Base-by-base conservation (phyloP, 2,888 invertebrate genomes). In the Meloe dianella region DNA sequence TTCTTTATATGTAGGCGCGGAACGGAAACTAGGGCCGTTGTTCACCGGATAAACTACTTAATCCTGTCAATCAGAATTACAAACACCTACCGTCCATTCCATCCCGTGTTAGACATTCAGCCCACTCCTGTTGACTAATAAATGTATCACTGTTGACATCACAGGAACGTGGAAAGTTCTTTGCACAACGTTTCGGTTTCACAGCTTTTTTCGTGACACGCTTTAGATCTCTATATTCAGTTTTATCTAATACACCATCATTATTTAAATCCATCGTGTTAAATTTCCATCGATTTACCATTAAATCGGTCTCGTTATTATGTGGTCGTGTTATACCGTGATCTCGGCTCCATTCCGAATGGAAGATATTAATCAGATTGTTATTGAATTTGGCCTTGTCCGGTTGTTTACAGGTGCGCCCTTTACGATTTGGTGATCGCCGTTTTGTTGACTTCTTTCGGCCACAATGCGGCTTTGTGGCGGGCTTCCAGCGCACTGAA, bases 281-380 rank as follows among this genome's bases (percentile, higher is more conserved):
- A 82, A 97, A 98, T 84, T 97, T 97, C 97, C 97, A 98, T 72
- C 92, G 91, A 14, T 95, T 86, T 0, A 95, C 92, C 14, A 82
- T 78, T 20, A 85, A 82, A 29, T 89, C 88, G 12, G 78, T 78
- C 20, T 82, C 81, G 32, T 80, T 78, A 60, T 72, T 74, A 3
- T 75, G 75, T 59, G 71, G 72, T 57, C n/a, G 67, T 69, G 62
- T 85, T 83, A 57, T 79, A 74, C 3, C 82, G 68, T n/a, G 79
- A 74, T 7, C 78, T 76, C 67, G 78, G 73, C 57, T 85, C 86
- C 57, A 93, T 83, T 97, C 96, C 30, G 91, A 91, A 74, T 91
- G 91, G 81, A 97, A 96, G 65, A 92, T 92, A 75, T 92, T 91
- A 74, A 96, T 90, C 57, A 97, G 86, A 80, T 96, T 95, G 20